phyloP scores from a whole-genome alignment of 2,113 vertebrate species.

The Daphoenositta chrysoptera region DNA sequence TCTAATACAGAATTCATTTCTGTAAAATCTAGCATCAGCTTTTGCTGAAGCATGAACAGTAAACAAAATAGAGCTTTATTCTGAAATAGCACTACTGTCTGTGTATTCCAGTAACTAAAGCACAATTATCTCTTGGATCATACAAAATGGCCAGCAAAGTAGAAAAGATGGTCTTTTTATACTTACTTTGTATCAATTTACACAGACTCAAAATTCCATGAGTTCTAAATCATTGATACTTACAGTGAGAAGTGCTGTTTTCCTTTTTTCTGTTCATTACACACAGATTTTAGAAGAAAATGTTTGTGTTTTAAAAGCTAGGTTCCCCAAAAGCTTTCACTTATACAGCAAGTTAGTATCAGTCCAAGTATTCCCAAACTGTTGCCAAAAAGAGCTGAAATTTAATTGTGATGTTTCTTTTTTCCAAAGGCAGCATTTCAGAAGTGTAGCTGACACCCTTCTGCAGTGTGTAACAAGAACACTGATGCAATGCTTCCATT shows the following conservation, averaged over 20 bases:
- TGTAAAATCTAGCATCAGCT: background rate
- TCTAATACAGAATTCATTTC: background rate
- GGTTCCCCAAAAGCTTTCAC: background rate
- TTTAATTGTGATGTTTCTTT: background rate
- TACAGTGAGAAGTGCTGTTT: background rate
- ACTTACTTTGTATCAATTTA: background rate
- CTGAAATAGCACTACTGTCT: background rate
- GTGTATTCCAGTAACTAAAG: background rate
- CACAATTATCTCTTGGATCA: background rate
- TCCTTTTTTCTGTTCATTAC: background rate
- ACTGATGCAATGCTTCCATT: fast-evolving
- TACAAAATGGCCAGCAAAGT: background rate
- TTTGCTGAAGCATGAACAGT: background rate
- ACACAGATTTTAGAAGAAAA: background rate
- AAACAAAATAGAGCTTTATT: background rate
- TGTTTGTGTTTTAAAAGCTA: background rate
- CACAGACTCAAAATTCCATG: background rate
- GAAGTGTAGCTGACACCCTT: background rate
- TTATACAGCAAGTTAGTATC: background rate
- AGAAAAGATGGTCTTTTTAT: background rate
- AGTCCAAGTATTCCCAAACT: background rate
- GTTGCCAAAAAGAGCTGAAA: background rate
- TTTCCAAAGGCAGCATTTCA: background rate
- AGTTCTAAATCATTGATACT: background rate
- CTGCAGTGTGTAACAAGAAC: background rate